These are phyloP conservation scores for Perizoma affinitatum DNA, from an alignment of 2,888 invertebrate genomes.

Conservation along the genomic window DNA sequence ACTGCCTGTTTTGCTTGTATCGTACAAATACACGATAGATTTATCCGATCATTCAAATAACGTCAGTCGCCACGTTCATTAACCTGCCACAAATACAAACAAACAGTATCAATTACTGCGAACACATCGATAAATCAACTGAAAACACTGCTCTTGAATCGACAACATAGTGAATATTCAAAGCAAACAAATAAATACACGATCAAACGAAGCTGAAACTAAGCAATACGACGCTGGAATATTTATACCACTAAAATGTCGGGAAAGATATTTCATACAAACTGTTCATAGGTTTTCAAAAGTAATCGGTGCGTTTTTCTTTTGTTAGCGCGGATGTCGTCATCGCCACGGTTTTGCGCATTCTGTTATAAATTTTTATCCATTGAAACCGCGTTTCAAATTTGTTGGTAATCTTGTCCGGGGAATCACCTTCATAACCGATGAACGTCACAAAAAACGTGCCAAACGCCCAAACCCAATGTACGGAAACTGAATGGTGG, in stretches of 20 bases:
- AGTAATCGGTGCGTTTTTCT: no score
- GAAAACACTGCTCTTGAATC: constrained; percentile 28
- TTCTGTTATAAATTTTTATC: no score
- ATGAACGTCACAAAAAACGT: constrained; percentile 23
- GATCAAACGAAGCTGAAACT: constrained; percentile 13
- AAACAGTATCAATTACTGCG: constrained; percentile 30
- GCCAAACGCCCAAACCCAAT: constrained; percentile 20
- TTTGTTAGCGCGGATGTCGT: no score
- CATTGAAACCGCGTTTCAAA: no score
- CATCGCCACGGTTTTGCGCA: no score
- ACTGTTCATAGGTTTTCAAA: no score
- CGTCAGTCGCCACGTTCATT: neutral
- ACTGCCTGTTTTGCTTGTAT: neutral
- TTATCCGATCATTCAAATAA: neutral
- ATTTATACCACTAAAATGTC: no score
- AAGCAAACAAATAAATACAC: constrained; percentile 30
- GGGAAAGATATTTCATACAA: no score
- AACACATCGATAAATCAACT: constrained; percentile 33
- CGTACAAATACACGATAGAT: neutral
- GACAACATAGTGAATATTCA: constrained; percentile 31
- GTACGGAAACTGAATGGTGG: constrained; percentile 30
- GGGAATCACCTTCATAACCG: neutral
- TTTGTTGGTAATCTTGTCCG: no score
- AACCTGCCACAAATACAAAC: constrained; percentile 10
- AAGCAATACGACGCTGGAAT: no score